Conservation (phyloP, 2,888 invertebrate genomes). For the Drosophila mettleri region DNA sequence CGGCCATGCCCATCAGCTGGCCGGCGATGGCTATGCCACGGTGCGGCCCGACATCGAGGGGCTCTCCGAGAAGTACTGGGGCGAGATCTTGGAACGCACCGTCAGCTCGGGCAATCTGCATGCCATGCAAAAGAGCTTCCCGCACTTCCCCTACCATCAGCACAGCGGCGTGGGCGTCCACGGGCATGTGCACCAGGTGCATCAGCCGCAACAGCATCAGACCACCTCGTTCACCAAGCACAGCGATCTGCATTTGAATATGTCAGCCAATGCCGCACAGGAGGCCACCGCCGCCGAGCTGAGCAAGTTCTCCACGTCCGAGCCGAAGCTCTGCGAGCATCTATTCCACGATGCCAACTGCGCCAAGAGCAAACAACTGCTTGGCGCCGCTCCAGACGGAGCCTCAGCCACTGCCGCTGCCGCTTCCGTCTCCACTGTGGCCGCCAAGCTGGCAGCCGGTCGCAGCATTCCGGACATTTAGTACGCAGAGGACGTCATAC, state of each 20-base stretch:
- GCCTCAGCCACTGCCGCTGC: conserved; percentile 11
- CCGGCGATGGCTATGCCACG: conserved; percentile 57
- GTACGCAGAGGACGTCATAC: conserved; percentile 85
- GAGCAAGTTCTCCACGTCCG: conserved; percentile 84
- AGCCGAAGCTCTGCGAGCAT: conserved; percentile 84
- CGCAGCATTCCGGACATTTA: conserved; percentile 84
- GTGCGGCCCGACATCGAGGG: conserved; percentile 88
- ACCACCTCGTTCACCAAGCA: conserved; percentile 84
- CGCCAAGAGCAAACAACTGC: conserved; percentile 82
- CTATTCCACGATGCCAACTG: conserved; percentile 84
- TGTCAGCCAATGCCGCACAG: conserved; percentile 49
- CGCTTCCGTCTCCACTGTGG: conserved; percentile 26
- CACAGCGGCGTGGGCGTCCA: conserved; percentile 50
- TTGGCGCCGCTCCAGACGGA: conserved; percentile 33
- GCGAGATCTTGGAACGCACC: conserved; percentile 91
- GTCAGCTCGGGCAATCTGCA: conserved; percentile 91
- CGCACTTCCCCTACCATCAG: conserved; percentile 74
- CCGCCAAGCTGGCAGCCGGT: conserved; percentile 59
- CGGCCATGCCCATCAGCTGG: conserved; percentile 52
- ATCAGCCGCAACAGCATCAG: conserved; percentile 65
- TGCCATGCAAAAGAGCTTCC: conserved; percentile 87
- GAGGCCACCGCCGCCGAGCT: conserved; percentile 71
- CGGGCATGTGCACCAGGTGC: conserved; percentile 53
- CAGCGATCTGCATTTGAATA: conserved; percentile 83
- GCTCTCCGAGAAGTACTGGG: conserved; percentile 90